Percentiles rank a stretch among this genome's conserved stretches.
phyloP scores from a whole-genome alignment of 2,113 vertebrate species.

The Phoenicopterus ruber region DNA sequence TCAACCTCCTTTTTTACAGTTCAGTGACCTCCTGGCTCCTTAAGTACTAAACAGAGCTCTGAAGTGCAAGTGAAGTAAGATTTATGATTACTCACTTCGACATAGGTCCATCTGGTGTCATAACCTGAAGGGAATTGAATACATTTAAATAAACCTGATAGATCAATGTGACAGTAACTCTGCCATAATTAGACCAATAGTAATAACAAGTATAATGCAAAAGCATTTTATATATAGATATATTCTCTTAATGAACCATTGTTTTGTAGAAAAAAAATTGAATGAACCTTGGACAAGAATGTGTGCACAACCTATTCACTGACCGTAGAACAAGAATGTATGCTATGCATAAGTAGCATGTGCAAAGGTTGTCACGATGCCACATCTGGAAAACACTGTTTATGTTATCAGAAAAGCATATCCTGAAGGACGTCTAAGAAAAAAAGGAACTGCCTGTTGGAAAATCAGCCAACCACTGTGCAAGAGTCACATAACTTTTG shows the following conservation, averaged over 20 bases:
- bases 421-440: not conserved
- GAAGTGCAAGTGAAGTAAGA: not conserved
- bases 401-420: not conserved
- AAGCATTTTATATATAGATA: not conserved
- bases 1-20: not conserved
- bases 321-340: not conserved
- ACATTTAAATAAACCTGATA: not conserved
- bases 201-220: not conserved
- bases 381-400: not conserved
- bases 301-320: no score
- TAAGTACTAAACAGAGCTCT: not conserved
- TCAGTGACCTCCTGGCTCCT: not conserved
- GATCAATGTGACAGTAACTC: not conserved
- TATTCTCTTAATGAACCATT: not conserved
- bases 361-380: not conserved
- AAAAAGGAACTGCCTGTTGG: not conserved
- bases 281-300: not conserved
- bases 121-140: not conserved
- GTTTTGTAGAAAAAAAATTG: not conserved
- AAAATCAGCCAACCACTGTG: not conserved
- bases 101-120: not conserved
- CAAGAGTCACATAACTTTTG: not conserved
- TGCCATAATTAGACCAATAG: not conserved
- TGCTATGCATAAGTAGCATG: not conserved
- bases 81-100: not conserved